Base-by-base conservation (phyloP, 2,888 invertebrate genomes). In the Nephrotoma appendiculata region DNA sequence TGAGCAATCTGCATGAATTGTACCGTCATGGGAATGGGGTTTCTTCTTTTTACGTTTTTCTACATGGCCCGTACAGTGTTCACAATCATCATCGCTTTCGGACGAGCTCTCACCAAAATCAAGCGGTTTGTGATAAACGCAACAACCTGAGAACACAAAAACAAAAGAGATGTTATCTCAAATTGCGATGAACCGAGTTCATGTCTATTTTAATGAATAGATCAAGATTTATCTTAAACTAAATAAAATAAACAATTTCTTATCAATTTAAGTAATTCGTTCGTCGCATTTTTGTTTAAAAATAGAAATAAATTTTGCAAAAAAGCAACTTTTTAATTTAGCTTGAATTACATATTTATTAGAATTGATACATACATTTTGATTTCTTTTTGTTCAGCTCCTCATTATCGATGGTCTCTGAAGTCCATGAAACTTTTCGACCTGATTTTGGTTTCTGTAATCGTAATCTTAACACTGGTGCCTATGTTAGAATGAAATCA, bases 331-430 rank as follows among this genome's bases (percentile, higher is more conserved):
- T 6, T 5, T 5, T 57, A 57, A 57, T 15, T 57, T 15, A 3
- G 42, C 7, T 43, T 52, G 43, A 83, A 57, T 57, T 57, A 6
- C 15, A n/a, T n/a, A n/a, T n/a, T 3, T 31, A 57, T 57, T 15
- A 5, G 15, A 15, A 31, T 31, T 86, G 11, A 42, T 84, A 92
- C 95, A 94, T 92, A 98, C 98, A 98, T 94, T 98, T 99, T 41
- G 98, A 98, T 91, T 98, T 98, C 92, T 98, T 98, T 91, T 96
- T 97, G 90, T 97, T 96, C 95, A 98, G 94, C 90, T 97, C 93
- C 91, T 99, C 98, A 92, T 99, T 98, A 91, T 99, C 98, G 12
- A 99, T 96, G 0, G 98, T 98, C 89, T 95, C 97, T 87, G 95
- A 95, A 9, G 95, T 95, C 97, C 98, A 99, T 88, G 95, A 95